A percentile compares a stretch with the other conserved stretches of the same genome.
These are phyloP conservation scores for Cephus runcator DNA, from an alignment of 2,888 invertebrate genomes.

Conservation along the genomic window DNA sequence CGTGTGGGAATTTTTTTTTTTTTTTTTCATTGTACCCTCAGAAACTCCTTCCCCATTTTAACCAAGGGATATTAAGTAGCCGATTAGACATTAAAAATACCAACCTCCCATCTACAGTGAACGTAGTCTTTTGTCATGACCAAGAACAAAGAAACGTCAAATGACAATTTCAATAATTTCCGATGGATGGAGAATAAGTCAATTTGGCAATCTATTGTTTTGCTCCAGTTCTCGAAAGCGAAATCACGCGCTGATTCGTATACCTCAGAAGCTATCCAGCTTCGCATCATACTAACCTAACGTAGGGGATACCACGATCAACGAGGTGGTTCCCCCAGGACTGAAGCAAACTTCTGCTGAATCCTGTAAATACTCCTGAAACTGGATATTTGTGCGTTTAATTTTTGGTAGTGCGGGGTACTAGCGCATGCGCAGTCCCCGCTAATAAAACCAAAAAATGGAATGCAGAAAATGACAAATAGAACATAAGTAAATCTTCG, in stretches of 20 bases:
- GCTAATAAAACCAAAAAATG: background rate
- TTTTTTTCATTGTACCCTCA: background rate
- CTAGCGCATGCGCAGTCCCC: slow-evolving; percentile 32
- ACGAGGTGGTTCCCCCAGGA: slow-evolving; percentile 46
- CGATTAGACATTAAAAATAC: background rate
- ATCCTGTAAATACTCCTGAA: slow-evolving; percentile 40
- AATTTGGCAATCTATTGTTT: background rate
- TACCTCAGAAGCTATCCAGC: background rate
- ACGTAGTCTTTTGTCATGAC: background rate
- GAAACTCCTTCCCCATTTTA: background rate
- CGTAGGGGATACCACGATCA: slow-evolving; percentile 48
- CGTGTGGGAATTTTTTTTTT: slow-evolving; percentile 8
- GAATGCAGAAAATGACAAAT: background rate
- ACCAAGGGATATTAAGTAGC: background rate
- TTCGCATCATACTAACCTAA: slow-evolving; percentile 43
- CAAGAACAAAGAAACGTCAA: background rate
- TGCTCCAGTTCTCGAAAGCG: slow-evolving; percentile 9
- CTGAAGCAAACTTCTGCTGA: slow-evolving; percentile 30
- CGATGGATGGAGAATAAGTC: background rate
- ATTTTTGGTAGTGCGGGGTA: slow-evolving; percentile 43
- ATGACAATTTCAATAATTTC: background rate
- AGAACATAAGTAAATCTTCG: too few relatives aligned
- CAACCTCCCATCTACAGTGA: background rate
- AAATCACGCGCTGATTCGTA: background rate
- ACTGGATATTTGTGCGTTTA: slow-evolving; percentile 38